phyloP scores from a whole-genome alignment of 2,113 vertebrate genomes.

The Hyperoodon ampullatus region DNA sequence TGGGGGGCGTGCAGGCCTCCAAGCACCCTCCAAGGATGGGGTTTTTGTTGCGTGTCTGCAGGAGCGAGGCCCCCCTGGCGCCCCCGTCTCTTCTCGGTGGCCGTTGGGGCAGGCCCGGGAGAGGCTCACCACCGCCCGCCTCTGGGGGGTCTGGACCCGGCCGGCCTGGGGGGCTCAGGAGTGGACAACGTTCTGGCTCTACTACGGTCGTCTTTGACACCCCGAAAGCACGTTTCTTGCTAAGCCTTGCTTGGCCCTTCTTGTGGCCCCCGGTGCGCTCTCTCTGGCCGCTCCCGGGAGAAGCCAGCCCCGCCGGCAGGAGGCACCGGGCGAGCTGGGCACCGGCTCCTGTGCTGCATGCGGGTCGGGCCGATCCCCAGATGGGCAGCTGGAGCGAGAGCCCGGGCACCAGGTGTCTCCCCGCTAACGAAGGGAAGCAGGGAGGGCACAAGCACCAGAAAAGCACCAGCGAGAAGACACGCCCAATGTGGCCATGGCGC shows the following conservation, averaged over 20 bases:
- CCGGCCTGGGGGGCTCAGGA: accelerated
- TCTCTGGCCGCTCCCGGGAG: not conserved
- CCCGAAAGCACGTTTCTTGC: accelerated
- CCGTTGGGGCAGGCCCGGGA: not conserved
- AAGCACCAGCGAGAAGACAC: too few relatives aligned
- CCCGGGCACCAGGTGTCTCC: not conserved
- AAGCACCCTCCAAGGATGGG: not conserved
- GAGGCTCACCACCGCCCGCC: too few relatives aligned
- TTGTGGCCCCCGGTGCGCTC: too few relatives aligned
- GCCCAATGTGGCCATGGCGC: accelerated
- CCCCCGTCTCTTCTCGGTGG: not conserved
- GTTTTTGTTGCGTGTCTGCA: not conserved
- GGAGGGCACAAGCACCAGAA: not conserved
- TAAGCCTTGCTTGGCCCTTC: not conserved
- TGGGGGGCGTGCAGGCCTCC: accelerated
- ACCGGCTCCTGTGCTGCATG: accelerated
- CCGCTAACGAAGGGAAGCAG: too few relatives aligned
- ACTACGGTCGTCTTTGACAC: accelerated
- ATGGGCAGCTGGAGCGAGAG: accelerated
- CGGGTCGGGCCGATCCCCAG: not conserved
- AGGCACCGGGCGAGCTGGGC: accelerated
- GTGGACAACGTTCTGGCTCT: accelerated
- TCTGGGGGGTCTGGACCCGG: too few relatives aligned
- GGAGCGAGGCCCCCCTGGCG: not conserved
- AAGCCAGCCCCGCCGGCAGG: not conserved